A percentile compares a stretch with the other conserved stretches of the same genome.
phyloP scores from a whole-genome alignment of 2,113 vertebrate species.

The Nibea coibor region DNA sequence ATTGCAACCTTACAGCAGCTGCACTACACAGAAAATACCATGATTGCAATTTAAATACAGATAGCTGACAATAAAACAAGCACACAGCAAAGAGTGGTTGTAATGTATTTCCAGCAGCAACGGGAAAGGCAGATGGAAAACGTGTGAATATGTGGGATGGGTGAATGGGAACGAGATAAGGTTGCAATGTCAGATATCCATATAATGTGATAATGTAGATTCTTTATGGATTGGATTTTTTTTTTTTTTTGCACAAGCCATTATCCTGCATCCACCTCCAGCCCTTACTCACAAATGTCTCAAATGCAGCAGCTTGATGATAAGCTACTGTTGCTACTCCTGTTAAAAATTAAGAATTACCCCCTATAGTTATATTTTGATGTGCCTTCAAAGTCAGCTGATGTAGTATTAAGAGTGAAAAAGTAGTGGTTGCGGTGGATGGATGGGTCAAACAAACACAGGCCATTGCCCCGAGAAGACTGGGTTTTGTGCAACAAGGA shows the following conservation, averaged over 20 bases:
- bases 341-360: no score
- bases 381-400: no score
- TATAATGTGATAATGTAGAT: background rate
- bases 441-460: no score
- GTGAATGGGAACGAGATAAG: background rate
- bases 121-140: background rate
- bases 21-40: background rate
- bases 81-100: background rate
- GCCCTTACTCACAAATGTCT: no score
- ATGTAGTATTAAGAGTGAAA: no score
- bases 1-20: conserved; percentile 36
- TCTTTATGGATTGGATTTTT: background rate
- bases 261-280: background rate
- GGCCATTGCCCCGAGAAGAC: no score
- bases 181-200: background rate
- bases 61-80: background rate
- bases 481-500: no score
- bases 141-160: conserved; percentile 11
- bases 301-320: no score
- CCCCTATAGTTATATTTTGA: no score
- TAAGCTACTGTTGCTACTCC: no score
- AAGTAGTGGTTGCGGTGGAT: no score
- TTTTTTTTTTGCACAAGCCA: background rate
- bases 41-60: conserved; percentile 10
- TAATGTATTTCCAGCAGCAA: background rate